Percentiles rank a stretch among this genome's conserved stretches.
Conservation (phyloP, 1,140 invertebrate species). For the Eumeta japonica region DNA sequence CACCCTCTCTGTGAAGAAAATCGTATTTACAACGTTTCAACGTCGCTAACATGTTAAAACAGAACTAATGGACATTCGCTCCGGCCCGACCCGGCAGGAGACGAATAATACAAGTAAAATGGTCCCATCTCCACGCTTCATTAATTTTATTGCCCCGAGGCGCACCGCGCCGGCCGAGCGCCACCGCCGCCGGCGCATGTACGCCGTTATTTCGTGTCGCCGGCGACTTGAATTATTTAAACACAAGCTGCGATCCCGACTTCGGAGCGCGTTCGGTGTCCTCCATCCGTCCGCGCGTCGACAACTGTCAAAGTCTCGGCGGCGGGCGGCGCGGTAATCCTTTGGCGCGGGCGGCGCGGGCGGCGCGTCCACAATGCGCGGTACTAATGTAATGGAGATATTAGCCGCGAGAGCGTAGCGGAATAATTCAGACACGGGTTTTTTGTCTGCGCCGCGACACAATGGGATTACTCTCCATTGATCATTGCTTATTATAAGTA, state of each 20-base stretch:
- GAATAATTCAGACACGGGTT: conserved; percentile 52
- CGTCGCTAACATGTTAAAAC: conserved; percentile 58
- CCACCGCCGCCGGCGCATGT: conserved; percentile 43
- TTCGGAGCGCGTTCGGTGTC: conserved; percentile 30
- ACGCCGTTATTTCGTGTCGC: conserved; percentile 46
- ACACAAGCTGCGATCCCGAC: conserved; percentile 45
- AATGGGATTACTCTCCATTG: conserved; percentile 56
- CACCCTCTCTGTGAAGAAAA: conserved; percentile 53
- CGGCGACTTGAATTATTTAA: conserved; percentile 54
- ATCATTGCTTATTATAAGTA: conserved; percentile 57
- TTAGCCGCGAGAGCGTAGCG: conserved; percentile 47
- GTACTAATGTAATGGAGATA: conserved; percentile 54
- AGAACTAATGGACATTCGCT: conserved; percentile 59
- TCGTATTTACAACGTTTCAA: conserved; percentile 57
- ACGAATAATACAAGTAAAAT: conserved; percentile 59
- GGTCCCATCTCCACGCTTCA: conserved; percentile 57
- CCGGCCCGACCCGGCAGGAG: conserved; percentile 54
- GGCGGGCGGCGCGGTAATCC: conserved; percentile 41
- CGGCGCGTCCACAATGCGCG: no score
- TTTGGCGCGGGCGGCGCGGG: conserved; percentile 20
- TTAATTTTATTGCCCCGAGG: conserved; percentile 57
- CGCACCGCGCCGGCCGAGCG: conserved; percentile 42
- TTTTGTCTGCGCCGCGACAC: conserved; percentile 47
- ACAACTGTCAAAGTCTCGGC: conserved; percentile 47
- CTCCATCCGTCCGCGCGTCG: conserved; percentile 38